These are phyloP conservation scores for Peromyscus polionotus DNA, from an alignment of 2,113 vertebrate species.

Conservation along the genomic window DNA sequence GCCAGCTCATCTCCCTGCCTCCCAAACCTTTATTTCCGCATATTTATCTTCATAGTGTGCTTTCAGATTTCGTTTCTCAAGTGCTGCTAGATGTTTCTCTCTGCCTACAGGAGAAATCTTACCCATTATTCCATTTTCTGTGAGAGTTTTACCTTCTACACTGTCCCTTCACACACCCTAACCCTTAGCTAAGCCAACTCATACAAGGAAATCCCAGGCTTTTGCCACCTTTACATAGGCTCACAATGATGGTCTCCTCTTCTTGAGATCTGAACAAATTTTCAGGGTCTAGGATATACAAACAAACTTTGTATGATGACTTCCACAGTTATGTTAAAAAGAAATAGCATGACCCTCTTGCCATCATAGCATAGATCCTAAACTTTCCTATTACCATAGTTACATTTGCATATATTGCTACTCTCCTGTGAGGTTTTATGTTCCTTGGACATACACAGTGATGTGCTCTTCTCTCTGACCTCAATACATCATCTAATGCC, in stretches of 20 bases:
- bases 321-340: background rate
- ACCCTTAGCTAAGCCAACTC: background rate
- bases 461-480: background rate
- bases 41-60: constrained; percentile 49
- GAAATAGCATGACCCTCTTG: background rate
- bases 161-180: background rate
- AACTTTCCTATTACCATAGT: background rate
- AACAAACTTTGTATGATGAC: background rate
- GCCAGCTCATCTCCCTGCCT: constrained; percentile 29
- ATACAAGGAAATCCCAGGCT: background rate
- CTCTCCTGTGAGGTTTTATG: background rate
- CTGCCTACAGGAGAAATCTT: background rate
- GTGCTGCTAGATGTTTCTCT: background rate
- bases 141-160: background rate
- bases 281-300: background rate
- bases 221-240: background rate
- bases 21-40: constrained; percentile 57
- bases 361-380: background rate
- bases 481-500: background rate
- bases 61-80: background rate
- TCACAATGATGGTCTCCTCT: background rate
- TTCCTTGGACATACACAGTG: background rate
- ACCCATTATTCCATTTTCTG: background rate
- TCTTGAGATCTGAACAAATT: background rate
- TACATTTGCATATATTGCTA: background rate